phyloP scores from a whole-genome alignment of 1,140 invertebrate genomes.

The Bombus fervidus region DNA sequence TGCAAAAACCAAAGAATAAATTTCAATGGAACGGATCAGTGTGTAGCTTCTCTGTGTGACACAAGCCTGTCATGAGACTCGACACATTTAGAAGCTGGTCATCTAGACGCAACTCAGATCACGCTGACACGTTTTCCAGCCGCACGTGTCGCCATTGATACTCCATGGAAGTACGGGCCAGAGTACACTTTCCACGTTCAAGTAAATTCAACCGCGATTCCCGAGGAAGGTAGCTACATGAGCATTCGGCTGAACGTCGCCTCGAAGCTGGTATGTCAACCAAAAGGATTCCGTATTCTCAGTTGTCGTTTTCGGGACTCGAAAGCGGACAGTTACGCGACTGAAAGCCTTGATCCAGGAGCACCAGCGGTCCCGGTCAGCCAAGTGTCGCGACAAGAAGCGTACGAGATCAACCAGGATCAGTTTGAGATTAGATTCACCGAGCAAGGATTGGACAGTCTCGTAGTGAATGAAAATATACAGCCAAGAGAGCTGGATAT shows the following conservation, averaged over 20 bases:
- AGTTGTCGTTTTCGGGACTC: conserved; percentile 63
- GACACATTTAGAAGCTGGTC: too few species aligned
- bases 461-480: conserved; percentile 57
- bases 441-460: conserved; percentile 33
- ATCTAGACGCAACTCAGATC: neutral
- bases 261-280: conserved; percentile 64
- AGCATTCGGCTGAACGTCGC: conserved; percentile 44
- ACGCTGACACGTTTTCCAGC: conserved; percentile 14
- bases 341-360: conserved; percentile 25
- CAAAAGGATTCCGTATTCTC: conserved; percentile 50
- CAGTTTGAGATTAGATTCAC: conserved; percentile 68
- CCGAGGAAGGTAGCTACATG: conserved; percentile 30
- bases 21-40: too few species aligned
- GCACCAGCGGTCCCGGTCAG: neutral
- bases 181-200: conserved; percentile 52
- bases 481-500: conserved; percentile 61
- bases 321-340: conserved; percentile 54
- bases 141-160: conserved; percentile 33
- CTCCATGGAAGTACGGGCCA: conserved; percentile 49
- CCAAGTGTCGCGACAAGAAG: conserved; percentile 32
- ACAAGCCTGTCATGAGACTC: too few species aligned
- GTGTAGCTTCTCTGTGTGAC: too few species aligned
- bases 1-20: too few species aligned
- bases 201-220: conserved; percentile 55
- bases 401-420: conserved; percentile 52